phyloP scores from a whole-genome alignment of 2,113 vertebrate genomes.

The Antigone vipio region DNA sequence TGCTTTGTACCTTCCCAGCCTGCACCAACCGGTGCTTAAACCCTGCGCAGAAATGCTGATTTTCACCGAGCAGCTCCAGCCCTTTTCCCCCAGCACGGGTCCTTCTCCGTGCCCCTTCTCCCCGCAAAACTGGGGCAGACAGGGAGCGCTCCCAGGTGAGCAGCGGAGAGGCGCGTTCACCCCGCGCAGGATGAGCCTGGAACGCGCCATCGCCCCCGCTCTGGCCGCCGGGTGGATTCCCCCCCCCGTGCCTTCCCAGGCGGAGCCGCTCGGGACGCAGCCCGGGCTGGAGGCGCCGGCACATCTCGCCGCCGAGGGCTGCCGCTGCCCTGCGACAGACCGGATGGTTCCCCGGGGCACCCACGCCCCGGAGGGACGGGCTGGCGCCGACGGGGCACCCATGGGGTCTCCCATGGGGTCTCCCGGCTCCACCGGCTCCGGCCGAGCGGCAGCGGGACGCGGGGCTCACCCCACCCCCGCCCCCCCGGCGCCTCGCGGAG shows the following conservation, averaged over 20 bases:
- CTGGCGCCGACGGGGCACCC: neutral
- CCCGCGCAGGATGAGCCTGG: too few species aligned
- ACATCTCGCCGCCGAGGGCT: neutral
- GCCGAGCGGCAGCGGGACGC: neutral
- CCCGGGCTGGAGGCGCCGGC: neutral
- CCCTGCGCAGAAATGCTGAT: neutral
- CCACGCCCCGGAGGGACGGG: neutral
- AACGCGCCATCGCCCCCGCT: too few species aligned
- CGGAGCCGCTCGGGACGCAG: neutral
- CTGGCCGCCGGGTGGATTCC: too few species aligned
- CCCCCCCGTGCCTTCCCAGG: neutral
- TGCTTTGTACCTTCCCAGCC: neutral
- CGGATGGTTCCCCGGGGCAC: too few species aligned
- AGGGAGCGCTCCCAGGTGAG: too few species aligned
- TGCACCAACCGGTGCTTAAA: neutral
- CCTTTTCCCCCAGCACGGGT: too few species aligned
- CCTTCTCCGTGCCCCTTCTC: too few species aligned
- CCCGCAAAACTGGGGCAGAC: too few species aligned
- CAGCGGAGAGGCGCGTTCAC: neutral
- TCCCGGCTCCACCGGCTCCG: neutral
- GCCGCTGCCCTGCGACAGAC: neutral
- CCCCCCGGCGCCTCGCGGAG: neutral
- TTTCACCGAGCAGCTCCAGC: too few species aligned
- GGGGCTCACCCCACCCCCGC: too few species aligned
- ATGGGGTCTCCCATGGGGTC: fast-evolving